Evolutionary conservation across 2,888 invertebrate genomes (phyloP).

Genomic region (Oligia strigilis): DNA sequence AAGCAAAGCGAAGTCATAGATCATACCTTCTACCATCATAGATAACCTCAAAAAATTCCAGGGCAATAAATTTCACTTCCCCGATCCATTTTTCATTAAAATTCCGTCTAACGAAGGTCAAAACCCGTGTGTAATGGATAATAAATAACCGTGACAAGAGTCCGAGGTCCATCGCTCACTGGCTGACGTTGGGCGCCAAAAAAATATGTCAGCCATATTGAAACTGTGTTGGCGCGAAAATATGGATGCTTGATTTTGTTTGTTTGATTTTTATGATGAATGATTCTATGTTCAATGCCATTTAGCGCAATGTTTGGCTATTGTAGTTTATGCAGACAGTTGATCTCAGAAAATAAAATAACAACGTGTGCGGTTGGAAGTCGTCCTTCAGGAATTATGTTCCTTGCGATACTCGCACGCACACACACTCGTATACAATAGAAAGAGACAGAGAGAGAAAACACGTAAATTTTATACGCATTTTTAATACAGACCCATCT

Average conservation of each 20-base stretch:
- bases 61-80: constrained; percentile 37
- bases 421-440: not conserved
- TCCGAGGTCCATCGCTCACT: constrained; percentile 51
- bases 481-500: too few species aligned
- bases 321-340: not conserved
- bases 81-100: constrained; percentile 47
- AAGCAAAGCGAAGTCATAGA: not conserved
- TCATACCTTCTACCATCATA: not conserved
- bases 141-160: constrained; percentile 60
- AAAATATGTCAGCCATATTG: constrained; percentile 47
- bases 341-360: not conserved
- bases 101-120: constrained; percentile 26
- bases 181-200: constrained; percentile 26
- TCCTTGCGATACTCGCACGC: too few species aligned
- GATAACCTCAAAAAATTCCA: not conserved
- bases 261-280: constrained; percentile 21
- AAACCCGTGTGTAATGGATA: constrained; percentile 46
- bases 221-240: constrained; percentile 36
- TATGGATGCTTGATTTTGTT: constrained; percentile 33
- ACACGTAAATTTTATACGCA: too few species aligned
- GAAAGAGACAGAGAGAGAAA: not conserved
- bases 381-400: too few species aligned
- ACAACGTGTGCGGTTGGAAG: not conserved
- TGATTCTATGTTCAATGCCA: constrained; percentile 1
- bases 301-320: not conserved